Conservation (phyloP, 2,888 invertebrate species). For the Tiliacea aurago region DNA sequence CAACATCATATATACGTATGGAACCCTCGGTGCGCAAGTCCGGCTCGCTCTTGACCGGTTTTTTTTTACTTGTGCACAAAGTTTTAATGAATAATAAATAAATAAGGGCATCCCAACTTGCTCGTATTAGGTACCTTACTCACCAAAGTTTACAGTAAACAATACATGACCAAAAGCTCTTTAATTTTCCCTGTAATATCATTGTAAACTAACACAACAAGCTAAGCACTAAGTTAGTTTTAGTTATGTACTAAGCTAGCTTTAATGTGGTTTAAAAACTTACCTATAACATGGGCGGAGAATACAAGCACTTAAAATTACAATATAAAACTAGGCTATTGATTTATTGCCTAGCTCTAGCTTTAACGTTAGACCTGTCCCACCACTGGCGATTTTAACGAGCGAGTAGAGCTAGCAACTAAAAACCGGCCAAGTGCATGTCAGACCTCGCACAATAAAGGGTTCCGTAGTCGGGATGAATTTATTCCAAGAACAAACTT, state of each 20-base stretch:
- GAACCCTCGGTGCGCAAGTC: no score
- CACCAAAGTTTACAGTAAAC: not conserved
- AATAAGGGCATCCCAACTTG: no score
- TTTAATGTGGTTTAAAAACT: not conserved
- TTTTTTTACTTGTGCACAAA: no score
- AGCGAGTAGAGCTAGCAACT: no score
- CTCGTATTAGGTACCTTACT: not conserved
- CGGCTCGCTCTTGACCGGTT: no score
- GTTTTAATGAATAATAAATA: no score
- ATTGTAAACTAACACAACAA: conserved; percentile 2
- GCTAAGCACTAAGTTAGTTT: not conserved
- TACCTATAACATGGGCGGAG: not conserved
- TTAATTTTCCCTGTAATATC: not conserved
- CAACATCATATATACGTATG: no score
- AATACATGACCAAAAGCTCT: not conserved
- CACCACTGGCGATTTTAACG: no score
- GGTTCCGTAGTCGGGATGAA: no score
- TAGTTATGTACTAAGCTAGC: not conserved
- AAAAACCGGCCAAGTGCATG: no score
- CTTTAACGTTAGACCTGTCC: not conserved
- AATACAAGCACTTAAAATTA: not conserved
- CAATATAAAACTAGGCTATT: not conserved
- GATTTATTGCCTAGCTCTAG: not conserved
- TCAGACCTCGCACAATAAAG: no score
- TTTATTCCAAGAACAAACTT: no score